A percentile compares a stretch with the other conserved stretches of the same genome.
These are phyloP conservation scores for Euzetes globulus DNA, from an alignment of 2,888 invertebrate genomes.

Conservation along the genomic window DNA sequence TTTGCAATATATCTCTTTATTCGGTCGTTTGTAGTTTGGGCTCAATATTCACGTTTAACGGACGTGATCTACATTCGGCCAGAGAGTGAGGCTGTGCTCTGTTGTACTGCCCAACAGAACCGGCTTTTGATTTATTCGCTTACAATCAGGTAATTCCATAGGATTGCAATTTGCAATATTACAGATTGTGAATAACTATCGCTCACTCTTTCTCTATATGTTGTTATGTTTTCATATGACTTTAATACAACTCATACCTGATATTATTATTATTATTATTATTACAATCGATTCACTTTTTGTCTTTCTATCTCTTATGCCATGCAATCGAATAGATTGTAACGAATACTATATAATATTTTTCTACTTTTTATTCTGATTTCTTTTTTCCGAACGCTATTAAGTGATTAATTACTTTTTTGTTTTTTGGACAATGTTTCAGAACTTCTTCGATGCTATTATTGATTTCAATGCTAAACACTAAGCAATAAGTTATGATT, in stretches of 20 bases:
- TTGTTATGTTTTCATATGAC: background rate
- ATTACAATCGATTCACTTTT: background rate
- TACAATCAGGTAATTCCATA: constrained; percentile 9
- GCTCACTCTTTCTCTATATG: background rate
- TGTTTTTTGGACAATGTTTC: no score
- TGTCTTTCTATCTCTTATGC: background rate
- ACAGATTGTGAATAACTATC: constrained; percentile 19
- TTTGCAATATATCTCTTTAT: background rate
- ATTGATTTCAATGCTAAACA: no score
- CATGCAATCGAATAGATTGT: background rate
- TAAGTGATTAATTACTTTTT: no score
- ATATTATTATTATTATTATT: background rate
- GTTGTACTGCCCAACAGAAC: background rate
- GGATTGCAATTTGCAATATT: constrained; percentile 2
- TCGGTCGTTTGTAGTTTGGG: background rate
- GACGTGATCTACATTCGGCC: constrained; percentile 6
- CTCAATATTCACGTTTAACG: constrained; percentile 1
- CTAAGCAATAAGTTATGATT: no score
- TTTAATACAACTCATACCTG: background rate
- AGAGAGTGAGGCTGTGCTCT: background rate
- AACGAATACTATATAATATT: no score
- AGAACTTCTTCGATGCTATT: no score
- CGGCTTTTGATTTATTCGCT: constrained; percentile 1
- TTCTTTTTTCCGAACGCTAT: no score
- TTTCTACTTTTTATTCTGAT: no score